phyloP scores from a whole-genome alignment of 2,113 vertebrate species.

The Takifugu bimaculatus region DNA sequence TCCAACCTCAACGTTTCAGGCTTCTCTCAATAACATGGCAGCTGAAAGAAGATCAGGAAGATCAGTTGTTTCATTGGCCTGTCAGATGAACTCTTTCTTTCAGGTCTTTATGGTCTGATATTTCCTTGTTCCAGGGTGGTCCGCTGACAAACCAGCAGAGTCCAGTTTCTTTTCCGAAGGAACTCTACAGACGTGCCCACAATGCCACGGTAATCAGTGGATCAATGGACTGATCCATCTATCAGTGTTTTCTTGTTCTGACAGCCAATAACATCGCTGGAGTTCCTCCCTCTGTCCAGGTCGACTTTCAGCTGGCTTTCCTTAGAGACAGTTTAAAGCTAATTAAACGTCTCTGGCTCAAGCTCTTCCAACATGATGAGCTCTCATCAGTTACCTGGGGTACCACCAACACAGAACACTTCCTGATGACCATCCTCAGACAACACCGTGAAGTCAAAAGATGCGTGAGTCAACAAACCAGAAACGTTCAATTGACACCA shows the following conservation, averaged over 20 bases:
- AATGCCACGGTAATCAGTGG: slow-evolving; percentile 6
- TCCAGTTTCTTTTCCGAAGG: slow-evolving; percentile 6
- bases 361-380: slow-evolving; percentile 20
- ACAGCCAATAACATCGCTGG: neutral
- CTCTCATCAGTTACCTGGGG: slow-evolving; percentile 14
- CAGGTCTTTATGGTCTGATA: neutral
- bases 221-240: neutral
- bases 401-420: fast-evolving
- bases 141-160: neutral
- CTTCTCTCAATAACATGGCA: too few relatives aligned
- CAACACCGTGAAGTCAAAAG: neutral
- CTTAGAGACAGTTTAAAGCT: slow-evolving; percentile 33
- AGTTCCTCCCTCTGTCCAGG: slow-evolving; percentile 18
- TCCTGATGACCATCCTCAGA: slow-evolving; percentile 9
- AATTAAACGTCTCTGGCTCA: slow-evolving; percentile 17
- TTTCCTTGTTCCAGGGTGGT: slow-evolving; percentile 27
- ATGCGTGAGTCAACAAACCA: slow-evolving; percentile 34
- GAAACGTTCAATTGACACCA: too few relatives aligned
- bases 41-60: too few relatives aligned
- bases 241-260: too few relatives aligned
- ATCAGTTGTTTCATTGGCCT: too few relatives aligned
- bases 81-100: neutral
- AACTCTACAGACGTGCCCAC: neutral
- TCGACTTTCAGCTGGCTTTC: slow-evolving; percentile 27
- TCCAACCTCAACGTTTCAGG: too few relatives aligned